Conservation (phyloP, 2,797 vertebrate genomes). For the Orientallactaga sibirica region DNA sequence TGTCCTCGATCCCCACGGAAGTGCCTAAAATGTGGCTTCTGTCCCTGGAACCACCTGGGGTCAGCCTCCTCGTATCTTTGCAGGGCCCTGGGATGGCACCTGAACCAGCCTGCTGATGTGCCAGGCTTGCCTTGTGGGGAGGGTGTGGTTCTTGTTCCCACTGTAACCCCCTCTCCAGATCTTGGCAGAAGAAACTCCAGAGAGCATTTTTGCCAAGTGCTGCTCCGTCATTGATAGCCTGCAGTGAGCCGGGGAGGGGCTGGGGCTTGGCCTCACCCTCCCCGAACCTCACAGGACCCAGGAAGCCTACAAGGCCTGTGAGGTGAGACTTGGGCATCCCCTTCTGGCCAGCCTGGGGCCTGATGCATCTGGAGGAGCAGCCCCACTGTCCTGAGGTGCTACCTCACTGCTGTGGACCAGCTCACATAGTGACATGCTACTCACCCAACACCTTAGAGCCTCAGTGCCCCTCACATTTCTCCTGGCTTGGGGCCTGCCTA, state of each 20-base stretch:
- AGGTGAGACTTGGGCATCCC: background rate
- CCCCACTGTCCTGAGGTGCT: background rate
- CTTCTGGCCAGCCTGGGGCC: background rate
- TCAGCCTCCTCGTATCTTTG: too few species aligned
- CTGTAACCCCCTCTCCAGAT: constrained; percentile 46
- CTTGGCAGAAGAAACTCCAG: constrained; percentile 70
- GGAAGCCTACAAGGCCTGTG: background rate
- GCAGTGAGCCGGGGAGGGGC: background rate
- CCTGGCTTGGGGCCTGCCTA: too few species aligned
- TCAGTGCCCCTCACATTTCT: too few species aligned
- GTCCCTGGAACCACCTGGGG: background rate
- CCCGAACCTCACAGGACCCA: background rate
- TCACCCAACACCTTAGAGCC: too few species aligned
- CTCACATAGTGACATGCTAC: too few species aligned
- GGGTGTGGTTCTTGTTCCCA: background rate
- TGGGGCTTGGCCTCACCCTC: too few species aligned
- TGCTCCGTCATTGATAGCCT: constrained; percentile 71
- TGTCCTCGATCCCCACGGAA: background rate
- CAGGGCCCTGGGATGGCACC: background rate
- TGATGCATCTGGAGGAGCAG: background rate
- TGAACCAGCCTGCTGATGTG: background rate
- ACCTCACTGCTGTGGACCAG: too few species aligned
- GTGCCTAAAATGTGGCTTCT: background rate
- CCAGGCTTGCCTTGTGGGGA: background rate
- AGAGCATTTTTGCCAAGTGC: constrained; percentile 73